Evolutionary conservation across 2,113 vertebrate species (phyloP), one percentile per base, ranked within the genome.

Genomic region (Ailurus styani): DNA sequence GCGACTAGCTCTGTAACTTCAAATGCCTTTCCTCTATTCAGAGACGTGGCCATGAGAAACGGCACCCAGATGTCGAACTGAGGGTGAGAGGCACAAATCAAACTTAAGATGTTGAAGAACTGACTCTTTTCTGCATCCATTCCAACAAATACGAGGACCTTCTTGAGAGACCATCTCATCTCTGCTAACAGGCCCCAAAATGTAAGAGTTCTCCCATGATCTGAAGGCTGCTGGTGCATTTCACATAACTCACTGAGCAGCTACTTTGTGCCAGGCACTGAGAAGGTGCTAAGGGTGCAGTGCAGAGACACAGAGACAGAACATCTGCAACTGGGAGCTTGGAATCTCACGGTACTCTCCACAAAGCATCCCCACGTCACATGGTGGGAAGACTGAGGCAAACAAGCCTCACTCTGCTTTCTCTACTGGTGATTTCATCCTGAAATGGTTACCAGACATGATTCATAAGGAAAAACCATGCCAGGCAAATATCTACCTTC

Each of bases 321-420:
- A 1, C 7, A 0, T 3, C 11, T 9, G 42, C 6, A 10, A 1
- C 12, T 25, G 25, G 25, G 3, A 10, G 3, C 9, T 3, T 64
- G 42, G 3, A 47, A 21, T 7, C 52, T n/a, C 66, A 6, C 1
- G 2, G 1, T 0, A 27, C 18, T 66, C 64, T n/a, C n/a, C 8
- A n/a, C 0, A 13, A 57, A 7, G 7, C 4, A 12, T 17, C n/a
- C 11, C 18, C 34, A 2, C 0, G 3, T 72, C 15, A 0, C 8
- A 6, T 14, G 55, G 12, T 0, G 1, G 62, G 23, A 9, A 42
- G 50, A 90, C 20, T 17, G 1, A 5, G 52, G 42, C 0, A 7
- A 13, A 31, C 29, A 5, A 42, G 11, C n/a, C 6, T 25, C 37
- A 5, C 1, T 15, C 17, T 34, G 15, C 18, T 50, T 42, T 34